A percentile compares a stretch with the other conserved stretches of the same genome.
phyloP scores from a whole-genome alignment of 2,888 invertebrate genomes.

The Agonum fuliginosum region DNA sequence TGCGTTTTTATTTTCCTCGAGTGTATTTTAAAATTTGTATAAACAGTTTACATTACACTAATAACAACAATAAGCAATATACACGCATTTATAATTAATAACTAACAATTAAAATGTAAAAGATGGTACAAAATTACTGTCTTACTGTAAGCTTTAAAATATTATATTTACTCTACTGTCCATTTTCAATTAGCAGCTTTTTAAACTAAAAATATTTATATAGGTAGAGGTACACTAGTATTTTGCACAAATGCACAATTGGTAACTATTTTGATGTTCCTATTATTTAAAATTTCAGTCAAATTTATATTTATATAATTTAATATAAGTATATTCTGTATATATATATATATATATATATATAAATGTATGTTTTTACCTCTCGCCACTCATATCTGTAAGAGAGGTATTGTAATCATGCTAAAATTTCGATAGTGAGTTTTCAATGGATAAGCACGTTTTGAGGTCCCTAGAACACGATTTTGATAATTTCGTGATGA shows the following conservation, averaged over 20 bases:
- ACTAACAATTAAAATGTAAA: not conserved
- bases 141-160: constrained; percentile 12
- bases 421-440: no score
- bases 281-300: constrained; percentile 27
- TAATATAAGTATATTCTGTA: not conserved
- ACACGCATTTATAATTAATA: constrained; percentile 6
- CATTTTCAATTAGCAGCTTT: constrained; percentile 35
- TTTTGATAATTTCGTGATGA: no score
- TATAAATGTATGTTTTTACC: no score
- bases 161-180: constrained; percentile 9
- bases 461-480: no score
- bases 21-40: no score
- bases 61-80: no score
- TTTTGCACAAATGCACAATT: constrained; percentile 36
- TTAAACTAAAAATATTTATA: constrained; percentile 25
- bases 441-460: no score
- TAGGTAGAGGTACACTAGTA: no score
- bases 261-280: constrained; percentile 34
- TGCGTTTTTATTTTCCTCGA: no score
- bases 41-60: no score
- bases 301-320: not conserved
- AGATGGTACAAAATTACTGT: constrained; percentile 36
- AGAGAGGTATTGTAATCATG: no score
- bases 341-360: constrained; percentile 1
- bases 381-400: no score